These are phyloP conservation scores for Phenganax marumi DNA, from an alignment of 92 coral and sea anemone species.

Conservation along the genomic window DNA sequence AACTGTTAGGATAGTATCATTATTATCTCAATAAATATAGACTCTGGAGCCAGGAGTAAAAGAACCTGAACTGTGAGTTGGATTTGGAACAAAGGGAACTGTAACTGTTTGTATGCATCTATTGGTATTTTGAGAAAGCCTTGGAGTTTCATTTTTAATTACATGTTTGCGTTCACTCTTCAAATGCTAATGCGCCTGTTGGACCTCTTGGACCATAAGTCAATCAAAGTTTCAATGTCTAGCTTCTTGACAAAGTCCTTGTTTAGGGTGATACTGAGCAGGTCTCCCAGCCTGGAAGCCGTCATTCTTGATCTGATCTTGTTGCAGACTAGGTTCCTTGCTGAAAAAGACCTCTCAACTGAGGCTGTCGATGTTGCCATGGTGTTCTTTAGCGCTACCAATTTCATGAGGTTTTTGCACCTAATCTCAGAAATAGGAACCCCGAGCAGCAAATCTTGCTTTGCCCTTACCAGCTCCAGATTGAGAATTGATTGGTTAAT, in stretches of 20 bases:
- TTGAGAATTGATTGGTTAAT: conserved; percentile 23
- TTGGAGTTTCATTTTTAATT: too few species aligned
- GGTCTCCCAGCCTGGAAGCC: conserved; percentile 33
- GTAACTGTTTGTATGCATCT: too few species aligned
- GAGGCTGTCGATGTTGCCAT: conserved; percentile 18
- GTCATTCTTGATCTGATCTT: conserved; percentile 36
- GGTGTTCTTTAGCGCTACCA: conserved; percentile 18
- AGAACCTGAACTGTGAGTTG: too few species aligned
- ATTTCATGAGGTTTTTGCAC: conserved; percentile 28
- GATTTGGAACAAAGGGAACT: too few species aligned
- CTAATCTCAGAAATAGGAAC: conserved; percentile 28
- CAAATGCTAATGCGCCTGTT: conserved; percentile 17
- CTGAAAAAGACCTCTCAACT: conserved; percentile 26
- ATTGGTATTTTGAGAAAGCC: too few species aligned
- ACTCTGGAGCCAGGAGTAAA: too few species aligned
- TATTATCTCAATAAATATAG: too few species aligned
- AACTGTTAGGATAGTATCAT: too few species aligned
- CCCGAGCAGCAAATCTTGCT: conserved; percentile 24
- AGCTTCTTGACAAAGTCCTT: conserved; percentile 10
- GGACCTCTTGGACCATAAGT: conserved; percentile 31
- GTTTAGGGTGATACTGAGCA: conserved; percentile 28
- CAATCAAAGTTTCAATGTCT: conserved; percentile 16
- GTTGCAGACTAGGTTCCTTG: conserved; percentile 33
- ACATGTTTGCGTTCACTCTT: too few species aligned
- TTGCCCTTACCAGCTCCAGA: conserved; percentile 37